phyloP scores from a whole-genome alignment of 30 jellyfish, hydroid and myxozoan genomes.

The Sanderia malayensis region DNA sequence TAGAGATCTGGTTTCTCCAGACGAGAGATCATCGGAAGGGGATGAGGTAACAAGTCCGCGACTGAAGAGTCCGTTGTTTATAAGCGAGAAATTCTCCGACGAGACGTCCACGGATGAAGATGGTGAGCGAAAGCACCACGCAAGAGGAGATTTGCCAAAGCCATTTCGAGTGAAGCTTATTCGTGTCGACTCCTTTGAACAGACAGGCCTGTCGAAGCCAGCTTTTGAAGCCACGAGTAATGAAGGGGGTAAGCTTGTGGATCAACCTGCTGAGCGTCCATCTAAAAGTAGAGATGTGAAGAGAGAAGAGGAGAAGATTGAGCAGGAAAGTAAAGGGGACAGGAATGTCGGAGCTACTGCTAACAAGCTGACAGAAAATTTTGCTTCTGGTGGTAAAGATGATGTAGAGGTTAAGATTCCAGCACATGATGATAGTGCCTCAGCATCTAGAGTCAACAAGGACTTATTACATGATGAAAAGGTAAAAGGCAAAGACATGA shows the following conservation, averaged over 20 bases:
- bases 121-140: neutral
- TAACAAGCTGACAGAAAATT: too few relatives aligned
- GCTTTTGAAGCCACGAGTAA: neutral
- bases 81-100: neutral
- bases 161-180: slow-evolving; percentile 45
- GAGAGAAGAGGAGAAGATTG: neutral
- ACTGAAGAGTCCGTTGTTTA: neutral
- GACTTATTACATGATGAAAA: neutral
- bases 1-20: neutral
- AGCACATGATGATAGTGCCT: neutral
- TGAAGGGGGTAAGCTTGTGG: too few relatives aligned
- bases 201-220: slow-evolving; percentile 48
- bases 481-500: neutral
- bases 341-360: too few relatives aligned
- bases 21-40: neutral
- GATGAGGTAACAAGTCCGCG: slow-evolving; percentile 1
- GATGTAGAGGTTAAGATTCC: neutral
- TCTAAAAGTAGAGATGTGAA: neutral
- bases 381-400: neutral
- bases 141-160: slow-evolving; percentile 33
- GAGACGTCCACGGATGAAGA: neutral
- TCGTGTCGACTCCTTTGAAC: slow-evolving; percentile 55
- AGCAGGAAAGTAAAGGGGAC: neutral
- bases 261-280: neutral
- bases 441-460: neutral